phyloP scores from a whole-genome alignment of 2,797 vertebrate species.

The Ibycter americanus region DNA sequence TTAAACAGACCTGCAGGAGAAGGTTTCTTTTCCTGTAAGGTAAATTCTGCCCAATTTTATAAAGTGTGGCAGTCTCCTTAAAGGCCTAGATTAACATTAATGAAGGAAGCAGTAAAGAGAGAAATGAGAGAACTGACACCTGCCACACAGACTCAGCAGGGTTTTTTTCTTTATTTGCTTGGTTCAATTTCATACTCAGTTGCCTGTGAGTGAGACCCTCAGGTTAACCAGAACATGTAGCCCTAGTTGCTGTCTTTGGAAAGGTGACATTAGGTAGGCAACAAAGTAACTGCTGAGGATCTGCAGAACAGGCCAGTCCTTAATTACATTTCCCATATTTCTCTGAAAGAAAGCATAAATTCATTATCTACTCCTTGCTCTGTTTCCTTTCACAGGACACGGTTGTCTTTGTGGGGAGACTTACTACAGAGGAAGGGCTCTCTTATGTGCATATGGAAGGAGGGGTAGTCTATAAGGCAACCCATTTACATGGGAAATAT shows the following conservation, averaged over 20 bases:
- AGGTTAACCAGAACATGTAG: neutral
- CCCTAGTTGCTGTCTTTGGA: neutral
- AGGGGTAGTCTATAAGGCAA: neutral
- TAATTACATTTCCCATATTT: neutral
- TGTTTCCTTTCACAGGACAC: neutral
- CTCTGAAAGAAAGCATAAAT: neutral
- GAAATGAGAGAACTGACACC: slow-evolving; percentile 1
- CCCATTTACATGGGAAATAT: neutral
- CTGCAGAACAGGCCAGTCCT: neutral
- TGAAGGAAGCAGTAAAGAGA: slow-evolving; percentile 53
- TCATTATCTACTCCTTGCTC: neutral
- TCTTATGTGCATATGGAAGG: neutral
- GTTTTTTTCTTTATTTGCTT: neutral
- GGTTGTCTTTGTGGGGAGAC: neutral
- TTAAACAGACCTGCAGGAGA: slow-evolving; percentile 20
- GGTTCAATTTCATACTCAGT: neutral
- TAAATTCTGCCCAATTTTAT: neutral
- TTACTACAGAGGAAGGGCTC: neutral
- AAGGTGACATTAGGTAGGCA: neutral
- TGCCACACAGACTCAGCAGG: neutral
- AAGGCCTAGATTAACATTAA: slow-evolving; percentile 57
- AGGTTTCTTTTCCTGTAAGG: slow-evolving; percentile 11
- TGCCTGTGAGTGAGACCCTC: neutral
- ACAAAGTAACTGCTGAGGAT: neutral
- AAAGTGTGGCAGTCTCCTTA: slow-evolving; percentile 36